Conservation (phyloP, 2,797 vertebrate species). For the Poeciliopsis gracilis region DNA sequence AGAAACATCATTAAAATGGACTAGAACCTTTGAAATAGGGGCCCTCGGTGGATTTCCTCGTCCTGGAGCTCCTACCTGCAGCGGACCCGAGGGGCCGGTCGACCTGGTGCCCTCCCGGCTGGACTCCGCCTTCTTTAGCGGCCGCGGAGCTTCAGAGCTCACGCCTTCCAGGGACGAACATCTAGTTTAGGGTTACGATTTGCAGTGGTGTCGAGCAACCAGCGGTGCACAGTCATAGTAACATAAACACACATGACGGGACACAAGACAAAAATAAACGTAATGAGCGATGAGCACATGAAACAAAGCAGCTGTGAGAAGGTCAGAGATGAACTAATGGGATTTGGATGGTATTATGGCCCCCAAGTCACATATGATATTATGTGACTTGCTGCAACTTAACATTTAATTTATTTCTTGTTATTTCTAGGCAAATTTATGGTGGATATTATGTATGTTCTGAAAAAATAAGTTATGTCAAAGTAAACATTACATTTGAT, state of each 20-base stretch:
- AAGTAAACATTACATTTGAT: background rate
- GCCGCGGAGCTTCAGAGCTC: constrained; percentile 88
- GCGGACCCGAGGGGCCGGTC: constrained; percentile 86
- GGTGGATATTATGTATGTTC: background rate
- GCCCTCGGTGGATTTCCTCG: constrained; percentile 4
- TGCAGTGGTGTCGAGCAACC: constrained; percentile 48
- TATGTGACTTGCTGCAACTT: background rate
- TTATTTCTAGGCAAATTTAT: background rate
- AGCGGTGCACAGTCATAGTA: constrained; percentile 56
- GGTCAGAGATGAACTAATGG: constrained; percentile 24
- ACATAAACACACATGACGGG: constrained; percentile 52
- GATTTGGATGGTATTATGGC: background rate
- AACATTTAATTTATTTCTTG: background rate
- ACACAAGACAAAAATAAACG: constrained; percentile 60
- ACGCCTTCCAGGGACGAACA: constrained; percentile 91
- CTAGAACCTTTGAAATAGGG: constrained; percentile 7
- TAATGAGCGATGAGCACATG: constrained; percentile 59
- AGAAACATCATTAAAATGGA: background rate
- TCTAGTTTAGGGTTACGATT: constrained; percentile 79
- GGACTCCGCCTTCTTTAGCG: constrained; percentile 89
- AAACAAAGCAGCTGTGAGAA: constrained; percentile 28
- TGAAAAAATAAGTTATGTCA: background rate
- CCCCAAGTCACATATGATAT: background rate
- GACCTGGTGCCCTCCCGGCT: constrained; percentile 88
- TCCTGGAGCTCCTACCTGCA: constrained; percentile 87